These are phyloP conservation scores for Diglossa cyanea DNA, from an alignment of 2,797 vertebrate genomes.

Conservation along the genomic window DNA sequence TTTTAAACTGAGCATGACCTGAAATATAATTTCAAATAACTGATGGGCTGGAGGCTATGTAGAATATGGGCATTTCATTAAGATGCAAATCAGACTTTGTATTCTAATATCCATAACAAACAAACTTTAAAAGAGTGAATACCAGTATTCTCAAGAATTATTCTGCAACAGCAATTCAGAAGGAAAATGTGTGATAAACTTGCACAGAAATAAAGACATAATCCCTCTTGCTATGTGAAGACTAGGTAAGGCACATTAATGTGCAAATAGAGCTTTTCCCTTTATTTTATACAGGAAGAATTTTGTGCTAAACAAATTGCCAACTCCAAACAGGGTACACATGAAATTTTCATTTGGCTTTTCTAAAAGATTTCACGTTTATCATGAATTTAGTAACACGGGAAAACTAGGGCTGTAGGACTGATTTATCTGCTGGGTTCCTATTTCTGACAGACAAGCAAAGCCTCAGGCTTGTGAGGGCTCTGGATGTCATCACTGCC, in stretches of 20 bases:
- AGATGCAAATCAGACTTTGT: not conserved
- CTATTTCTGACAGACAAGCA: not conserved
- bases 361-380: not conserved
- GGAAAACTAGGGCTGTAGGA: not conserved
- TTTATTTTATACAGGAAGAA: not conserved
- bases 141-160: not conserved
- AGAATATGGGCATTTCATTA: not conserved
- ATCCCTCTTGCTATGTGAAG: not conserved
- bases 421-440: not conserved
- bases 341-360: not conserved
- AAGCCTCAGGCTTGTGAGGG: not conserved
- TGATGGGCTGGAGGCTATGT: not conserved
- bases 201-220: not conserved
- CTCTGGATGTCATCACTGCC: not conserved
- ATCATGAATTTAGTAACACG: not conserved
- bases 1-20: conserved; percentile 23
- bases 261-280: not conserved
- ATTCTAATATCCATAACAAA: not conserved
- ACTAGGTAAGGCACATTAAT: not conserved
- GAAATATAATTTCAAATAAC: conserved; percentile 21
- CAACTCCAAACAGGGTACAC: not conserved
- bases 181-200: not conserved
- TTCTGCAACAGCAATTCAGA: not conserved
- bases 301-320: not conserved
- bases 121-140: not conserved